Evolutionary conservation across 2,888 invertebrate species (phyloP).

Genomic region (Drosophila longiperda): DNA sequence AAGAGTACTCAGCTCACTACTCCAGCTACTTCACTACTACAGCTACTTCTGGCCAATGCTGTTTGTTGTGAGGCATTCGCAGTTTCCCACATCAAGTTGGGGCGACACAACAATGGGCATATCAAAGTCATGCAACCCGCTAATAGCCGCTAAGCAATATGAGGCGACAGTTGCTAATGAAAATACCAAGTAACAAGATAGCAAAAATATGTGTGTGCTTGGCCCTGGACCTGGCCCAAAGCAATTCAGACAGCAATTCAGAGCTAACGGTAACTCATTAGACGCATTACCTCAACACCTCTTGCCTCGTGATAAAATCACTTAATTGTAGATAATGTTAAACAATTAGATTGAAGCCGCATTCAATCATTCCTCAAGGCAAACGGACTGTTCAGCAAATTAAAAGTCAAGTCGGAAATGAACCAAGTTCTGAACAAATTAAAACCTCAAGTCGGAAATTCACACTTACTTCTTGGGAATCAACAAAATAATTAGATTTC

Average conservation of each 20-base stretch:
- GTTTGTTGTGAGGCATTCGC: conserved; percentile 11
- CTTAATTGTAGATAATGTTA: conserved; percentile 53
- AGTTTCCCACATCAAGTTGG: conserved; percentile 61
- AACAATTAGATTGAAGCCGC: conserved; percentile 25
- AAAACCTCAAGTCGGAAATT: conserved; percentile 14
- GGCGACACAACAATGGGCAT: conserved; percentile 60
- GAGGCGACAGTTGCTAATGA: conserved; percentile 61
- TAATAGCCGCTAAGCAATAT: conserved; percentile 64
- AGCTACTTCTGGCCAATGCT: conserved; percentile 43
- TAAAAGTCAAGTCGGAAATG: conserved; percentile 18
- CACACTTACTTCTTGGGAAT: not conserved
- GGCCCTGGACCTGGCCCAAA: conserved; percentile 11
- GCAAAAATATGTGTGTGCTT: conserved; percentile 15
- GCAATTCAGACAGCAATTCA: conserved; percentile 11
- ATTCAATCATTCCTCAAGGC: conserved; percentile 8
- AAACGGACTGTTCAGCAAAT: conserved; percentile 25
- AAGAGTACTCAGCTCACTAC: conserved; percentile 18
- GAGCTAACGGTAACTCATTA: conserved; percentile 42
- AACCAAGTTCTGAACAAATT: not conserved
- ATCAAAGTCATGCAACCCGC: conserved; percentile 63
- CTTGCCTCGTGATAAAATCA: conserved; percentile 36
- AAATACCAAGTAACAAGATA: conserved; percentile 59
- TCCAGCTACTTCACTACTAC: not conserved
- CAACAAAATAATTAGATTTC: not conserved
- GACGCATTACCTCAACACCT: conserved; percentile 35